phyloP scores from a whole-genome alignment of 1,140 invertebrate genomes.

The Trigoniulus corallinus region DNA sequence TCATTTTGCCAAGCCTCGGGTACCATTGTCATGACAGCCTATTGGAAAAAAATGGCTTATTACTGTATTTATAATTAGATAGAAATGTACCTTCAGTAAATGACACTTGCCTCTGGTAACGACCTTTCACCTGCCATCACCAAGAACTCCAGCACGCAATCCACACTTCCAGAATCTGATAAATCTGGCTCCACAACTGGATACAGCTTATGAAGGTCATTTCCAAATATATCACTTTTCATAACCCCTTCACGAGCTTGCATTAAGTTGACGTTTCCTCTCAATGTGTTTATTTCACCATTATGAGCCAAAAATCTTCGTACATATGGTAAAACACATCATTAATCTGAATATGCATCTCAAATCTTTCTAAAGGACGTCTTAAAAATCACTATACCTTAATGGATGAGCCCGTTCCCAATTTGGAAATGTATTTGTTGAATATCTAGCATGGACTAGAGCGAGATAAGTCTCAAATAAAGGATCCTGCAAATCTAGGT shows the following conservation, averaged over 20 bases:
- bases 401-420: constrained; percentile 99
- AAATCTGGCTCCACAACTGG: constrained; percentile 95
- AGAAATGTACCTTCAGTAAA: too few species aligned
- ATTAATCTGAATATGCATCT: too few species aligned
- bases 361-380: too few species aligned
- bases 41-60: constrained; percentile 8
- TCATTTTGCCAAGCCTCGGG: constrained; percentile 99
- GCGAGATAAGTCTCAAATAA: constrained; percentile 87
- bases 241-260: constrained; percentile 96
- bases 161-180: constrained; percentile 91
- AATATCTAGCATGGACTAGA: constrained; percentile 91
- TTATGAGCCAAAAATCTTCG: constrained; percentile 88
- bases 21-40: constrained; percentile 98
- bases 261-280: constrained; percentile 97
- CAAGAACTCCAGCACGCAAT: constrained; percentile 95
- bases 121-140: constrained; percentile 76
- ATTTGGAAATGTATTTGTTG: constrained; percentile 96
- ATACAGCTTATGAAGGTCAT: constrained; percentile 71
- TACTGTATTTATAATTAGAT: too few species aligned
- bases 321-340: constrained; percentile 3
- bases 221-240: constrained; percentile 65
- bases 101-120: constrained; percentile 56
- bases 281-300: constrained; percentile 96
- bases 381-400: constrained; percentile 39
- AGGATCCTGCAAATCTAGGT: constrained; percentile 48